Base-by-base conservation (phyloP, 2,888 invertebrate species). In the Melinaea menophilus region DNA sequence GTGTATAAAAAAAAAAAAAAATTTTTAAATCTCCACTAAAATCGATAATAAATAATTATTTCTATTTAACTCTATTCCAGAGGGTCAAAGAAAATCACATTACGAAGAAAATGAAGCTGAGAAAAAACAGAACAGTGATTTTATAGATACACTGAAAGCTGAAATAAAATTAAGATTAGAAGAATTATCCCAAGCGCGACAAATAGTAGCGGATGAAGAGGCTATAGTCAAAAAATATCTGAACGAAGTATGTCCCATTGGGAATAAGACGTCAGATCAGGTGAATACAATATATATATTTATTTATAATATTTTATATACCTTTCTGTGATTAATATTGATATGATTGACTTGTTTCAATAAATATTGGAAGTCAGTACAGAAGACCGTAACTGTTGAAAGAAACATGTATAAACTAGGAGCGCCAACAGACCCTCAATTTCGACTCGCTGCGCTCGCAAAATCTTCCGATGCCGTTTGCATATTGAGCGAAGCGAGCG, bases 1-100 rank as follows among this genome's bases (percentile, higher is more conserved):
- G 77, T 79, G 82, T 79, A 55, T 55, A 33, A 48, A 5, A 5
- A 48, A 48, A 5, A 5, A 48, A 22, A 22, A 48, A 4, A 22
- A 22, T 22, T 22, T n/a, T n/a, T n/a, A 4, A 4, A n/a, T 13
- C 7, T 22, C 13, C 0, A n/a, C 7, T 1, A 48, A 48, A 5
- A 3, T 31, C 35, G 11, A 37, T n/a, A 46, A 0, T 7, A 35
- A 54, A 12, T 22, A 46, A 31, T 31, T 47, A n/a, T 41, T 48
- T 7, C 31, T 31, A 34, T 4, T 5, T 48, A 33, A 5, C 31
- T 9, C 33, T 59, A 65, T 63, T 63, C 3, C 75, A 96, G 96
- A 96, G 93, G 96, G 96, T 9, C 96, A 96, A 86, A 93, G 96
- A 72, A 96, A 95, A 75, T 96, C 96, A 0, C 93, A 95, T 66